Evolutionary conservation across 2,888 invertebrate genomes (phyloP).

Genomic region (Coremacera marginata): DNA sequence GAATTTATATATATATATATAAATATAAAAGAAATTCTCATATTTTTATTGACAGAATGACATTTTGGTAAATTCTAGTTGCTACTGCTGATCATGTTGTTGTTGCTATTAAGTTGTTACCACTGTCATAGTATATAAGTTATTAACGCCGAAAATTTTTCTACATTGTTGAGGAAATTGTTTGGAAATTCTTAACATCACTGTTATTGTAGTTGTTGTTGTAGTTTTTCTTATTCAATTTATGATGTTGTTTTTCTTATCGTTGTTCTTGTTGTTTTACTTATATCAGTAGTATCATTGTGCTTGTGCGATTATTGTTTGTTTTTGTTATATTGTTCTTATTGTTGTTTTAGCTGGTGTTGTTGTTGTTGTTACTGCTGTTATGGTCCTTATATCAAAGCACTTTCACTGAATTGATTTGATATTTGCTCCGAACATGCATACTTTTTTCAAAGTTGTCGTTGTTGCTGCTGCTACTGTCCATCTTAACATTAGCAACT

Average conservation of each 20-base stretch:
- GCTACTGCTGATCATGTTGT: neutral
- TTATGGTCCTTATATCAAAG: constrained; percentile 16
- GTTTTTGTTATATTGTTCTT: neutral
- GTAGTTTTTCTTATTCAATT: neutral
- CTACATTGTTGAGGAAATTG: too few species aligned
- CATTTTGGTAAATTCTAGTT: constrained; percentile 23
- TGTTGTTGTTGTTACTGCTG: neutral
- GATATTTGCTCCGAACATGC: constrained; percentile 1
- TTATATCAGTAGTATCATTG: neutral
- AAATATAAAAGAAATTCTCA: constrained; percentile 36
- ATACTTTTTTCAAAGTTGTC: neutral
- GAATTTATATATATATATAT: too few species aligned
- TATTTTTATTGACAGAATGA: constrained; percentile 43
- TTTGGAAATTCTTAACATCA: too few species aligned
- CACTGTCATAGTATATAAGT: neutral
- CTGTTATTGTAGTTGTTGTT: constrained; percentile 2
- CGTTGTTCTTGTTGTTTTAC: too few species aligned
- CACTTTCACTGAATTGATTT: constrained; percentile 3
- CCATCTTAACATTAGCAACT: constrained; percentile 52
- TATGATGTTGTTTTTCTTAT: too few species aligned
- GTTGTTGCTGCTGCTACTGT: neutral
- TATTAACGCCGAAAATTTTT: too few species aligned
- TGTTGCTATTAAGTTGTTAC: neutral
- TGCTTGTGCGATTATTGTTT: constrained; percentile 4
- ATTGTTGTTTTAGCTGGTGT: neutral